These are phyloP conservation scores for Mya arenaria DNA, from an alignment of 1,140 invertebrate genomes.

Conservation along the genomic window DNA sequence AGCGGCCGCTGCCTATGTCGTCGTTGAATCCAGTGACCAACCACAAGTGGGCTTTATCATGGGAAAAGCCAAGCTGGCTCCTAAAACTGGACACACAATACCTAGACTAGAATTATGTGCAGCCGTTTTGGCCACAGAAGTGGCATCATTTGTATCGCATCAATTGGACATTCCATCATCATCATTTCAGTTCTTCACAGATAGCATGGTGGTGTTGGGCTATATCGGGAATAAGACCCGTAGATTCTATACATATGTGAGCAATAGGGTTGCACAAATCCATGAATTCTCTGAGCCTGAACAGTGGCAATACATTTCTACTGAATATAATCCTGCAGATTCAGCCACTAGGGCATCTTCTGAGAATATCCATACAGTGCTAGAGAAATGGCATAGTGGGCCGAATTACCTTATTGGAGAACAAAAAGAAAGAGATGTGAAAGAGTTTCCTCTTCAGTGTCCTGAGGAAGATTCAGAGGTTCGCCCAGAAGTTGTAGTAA, in stretches of 20 bases:
- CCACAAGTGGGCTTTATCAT: background rate
- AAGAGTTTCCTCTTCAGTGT: background rate
- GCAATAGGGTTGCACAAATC: constrained; percentile 22
- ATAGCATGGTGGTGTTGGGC: constrained; percentile 1
- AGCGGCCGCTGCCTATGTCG: background rate
- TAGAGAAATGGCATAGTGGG: background rate
- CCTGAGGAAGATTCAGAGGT: background rate
- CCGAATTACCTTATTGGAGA: background rate
- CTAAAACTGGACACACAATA: background rate
- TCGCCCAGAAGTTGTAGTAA: background rate
- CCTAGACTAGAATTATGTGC: constrained; percentile 5
- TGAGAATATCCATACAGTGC: background rate
- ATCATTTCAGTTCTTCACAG: background rate
- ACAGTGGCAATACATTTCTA: constrained; percentile 9
- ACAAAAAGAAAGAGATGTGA: background rate
- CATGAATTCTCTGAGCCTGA: background rate
- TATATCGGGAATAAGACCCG: constrained; percentile 11
- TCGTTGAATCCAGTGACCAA: background rate
- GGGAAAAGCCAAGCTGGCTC: background rate
- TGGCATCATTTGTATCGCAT: no score
- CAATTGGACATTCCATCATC: background rate
- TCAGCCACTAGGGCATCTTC: background rate
- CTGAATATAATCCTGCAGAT: constrained; percentile 7
- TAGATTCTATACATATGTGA: constrained; percentile 25
- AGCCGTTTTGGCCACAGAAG: background rate